A percentile compares a stretch with the other conserved stretches of the same genome.
Evolutionary conservation across 2,888 invertebrate species (phyloP).

Genomic region (Troglohyphantes excavatus): DNA sequence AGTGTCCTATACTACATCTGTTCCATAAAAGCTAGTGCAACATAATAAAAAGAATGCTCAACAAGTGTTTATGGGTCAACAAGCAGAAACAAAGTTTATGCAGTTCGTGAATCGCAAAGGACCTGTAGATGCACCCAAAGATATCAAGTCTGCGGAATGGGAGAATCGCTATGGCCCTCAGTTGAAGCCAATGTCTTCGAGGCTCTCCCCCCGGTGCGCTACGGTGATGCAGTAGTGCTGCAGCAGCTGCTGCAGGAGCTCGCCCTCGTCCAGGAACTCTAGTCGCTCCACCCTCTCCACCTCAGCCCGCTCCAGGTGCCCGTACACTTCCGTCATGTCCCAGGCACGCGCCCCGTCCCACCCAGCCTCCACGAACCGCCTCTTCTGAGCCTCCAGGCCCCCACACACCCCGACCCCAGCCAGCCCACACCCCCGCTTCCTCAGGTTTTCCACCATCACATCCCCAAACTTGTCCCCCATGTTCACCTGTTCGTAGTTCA

Average conservation of each 20-base stretch:
- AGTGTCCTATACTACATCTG: no score
- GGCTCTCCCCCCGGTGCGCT: conserved; percentile 86
- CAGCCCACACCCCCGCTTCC: conserved; percentile 91
- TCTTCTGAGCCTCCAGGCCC: conserved; percentile 88
- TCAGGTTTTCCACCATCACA: conserved; percentile 94
- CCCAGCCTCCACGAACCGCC: conserved; percentile 88
- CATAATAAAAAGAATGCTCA: no score
- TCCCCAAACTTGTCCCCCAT: conserved; percentile 98
- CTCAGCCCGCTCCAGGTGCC: conserved; percentile 90
- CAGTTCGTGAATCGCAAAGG: no score
- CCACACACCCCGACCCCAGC: conserved; percentile 91
- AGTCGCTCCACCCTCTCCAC: conserved; percentile 92
- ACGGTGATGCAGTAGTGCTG: conserved; percentile 96
- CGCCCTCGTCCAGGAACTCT: conserved; percentile 97
- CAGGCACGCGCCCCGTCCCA: conserved; percentile 91
- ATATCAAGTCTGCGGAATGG: no score
- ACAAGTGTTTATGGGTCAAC: no score
- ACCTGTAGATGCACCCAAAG: no score
- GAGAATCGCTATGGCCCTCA: no score
- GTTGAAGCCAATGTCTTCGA: conserved; percentile 75
- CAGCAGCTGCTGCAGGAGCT: conserved; percentile 94
- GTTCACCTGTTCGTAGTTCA: conserved; percentile 97
- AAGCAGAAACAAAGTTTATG: no score
- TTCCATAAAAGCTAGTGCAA: no score
- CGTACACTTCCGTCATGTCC: conserved; percentile 96